Conservation (phyloP, 2,888 invertebrate species). For the Trissolcus brochymenae region DNA sequence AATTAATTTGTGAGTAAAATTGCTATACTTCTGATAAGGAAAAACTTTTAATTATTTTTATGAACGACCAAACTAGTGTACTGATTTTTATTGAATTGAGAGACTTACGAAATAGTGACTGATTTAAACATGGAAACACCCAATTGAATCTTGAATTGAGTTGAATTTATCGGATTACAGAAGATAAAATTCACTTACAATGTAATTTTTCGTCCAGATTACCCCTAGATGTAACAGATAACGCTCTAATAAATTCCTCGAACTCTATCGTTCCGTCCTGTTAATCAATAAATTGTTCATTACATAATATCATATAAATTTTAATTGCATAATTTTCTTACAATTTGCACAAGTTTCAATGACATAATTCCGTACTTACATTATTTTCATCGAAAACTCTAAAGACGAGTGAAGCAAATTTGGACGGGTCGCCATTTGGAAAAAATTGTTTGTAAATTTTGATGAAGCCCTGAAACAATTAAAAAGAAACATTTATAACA, state of each 20-base stretch:
- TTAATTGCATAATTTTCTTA: background rate
- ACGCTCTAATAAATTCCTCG: conserved; percentile 98
- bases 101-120: too few relatives aligned
- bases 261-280: conserved; percentile 99
- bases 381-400: conserved; percentile 99
- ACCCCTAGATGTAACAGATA: conserved; percentile 98
- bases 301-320: background rate
- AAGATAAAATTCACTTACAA: conserved; percentile 83
- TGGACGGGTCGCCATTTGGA: conserved; percentile 99
- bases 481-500: background rate
- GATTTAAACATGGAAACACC: too few relatives aligned
- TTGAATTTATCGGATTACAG: too few relatives aligned
- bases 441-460: conserved; percentile 99
- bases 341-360: background rate
- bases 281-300: conserved; percentile 50
- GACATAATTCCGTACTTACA: conserved; percentile 80
- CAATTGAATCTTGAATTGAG: too few relatives aligned
- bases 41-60: too few relatives aligned
- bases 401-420: conserved; percentile 98
- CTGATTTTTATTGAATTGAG: too few relatives aligned
- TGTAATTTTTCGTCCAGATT: conserved; percentile 98
- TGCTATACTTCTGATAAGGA: too few relatives aligned
- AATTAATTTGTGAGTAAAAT: too few relatives aligned
- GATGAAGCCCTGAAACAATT: conserved; percentile 91
- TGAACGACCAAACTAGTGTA: too few relatives aligned